A percentile compares a stretch with the other conserved stretches of the same genome.
Conservation (phyloP, 2,888 invertebrate species). For the Galeruca laticollis region DNA sequence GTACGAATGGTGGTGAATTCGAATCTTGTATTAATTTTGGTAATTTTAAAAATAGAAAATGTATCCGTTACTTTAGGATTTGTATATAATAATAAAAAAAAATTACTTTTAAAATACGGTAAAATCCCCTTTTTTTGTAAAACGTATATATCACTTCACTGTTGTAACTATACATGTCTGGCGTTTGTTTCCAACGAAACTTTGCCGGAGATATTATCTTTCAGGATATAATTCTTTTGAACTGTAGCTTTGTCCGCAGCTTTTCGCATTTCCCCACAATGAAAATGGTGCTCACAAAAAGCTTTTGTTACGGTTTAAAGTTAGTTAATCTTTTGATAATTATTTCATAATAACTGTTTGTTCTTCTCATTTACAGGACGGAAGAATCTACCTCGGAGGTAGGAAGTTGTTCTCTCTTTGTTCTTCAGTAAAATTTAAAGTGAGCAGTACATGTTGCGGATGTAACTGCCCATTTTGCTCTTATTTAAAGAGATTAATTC, state of each 20-base stretch:
- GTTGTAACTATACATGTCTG: constrained; percentile 15
- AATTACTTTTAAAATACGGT: too few species aligned
- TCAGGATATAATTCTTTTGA: constrained; percentile 32
- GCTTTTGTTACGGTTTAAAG: constrained; percentile 34
- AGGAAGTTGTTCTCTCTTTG: background rate
- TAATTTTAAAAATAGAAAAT: too few species aligned
- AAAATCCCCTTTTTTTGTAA: too few species aligned
- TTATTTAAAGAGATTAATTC: too few species aligned
- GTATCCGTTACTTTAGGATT: background rate
- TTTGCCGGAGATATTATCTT: constrained; percentile 16
- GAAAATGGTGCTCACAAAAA: constrained; percentile 23
- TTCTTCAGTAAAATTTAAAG: background rate
- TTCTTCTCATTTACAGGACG: constrained; percentile 8
- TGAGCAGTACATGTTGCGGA: background rate
- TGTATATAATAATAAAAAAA: too few species aligned
- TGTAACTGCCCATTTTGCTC: too few species aligned
- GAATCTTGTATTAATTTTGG: too few species aligned
- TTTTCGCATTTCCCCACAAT: constrained; percentile 24
- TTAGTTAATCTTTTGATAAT: constrained; percentile 38
- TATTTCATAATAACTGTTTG: constrained; percentile 29
- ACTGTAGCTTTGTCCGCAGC: constrained; percentile 24
- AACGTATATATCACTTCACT: background rate
- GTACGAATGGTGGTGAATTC: too few species aligned
- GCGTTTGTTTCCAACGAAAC: constrained; percentile 17
- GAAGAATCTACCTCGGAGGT: background rate